These are phyloP conservation scores for Sisyra nigra DNA, from an alignment of 2,888 invertebrate species.

Conservation along the genomic window DNA sequence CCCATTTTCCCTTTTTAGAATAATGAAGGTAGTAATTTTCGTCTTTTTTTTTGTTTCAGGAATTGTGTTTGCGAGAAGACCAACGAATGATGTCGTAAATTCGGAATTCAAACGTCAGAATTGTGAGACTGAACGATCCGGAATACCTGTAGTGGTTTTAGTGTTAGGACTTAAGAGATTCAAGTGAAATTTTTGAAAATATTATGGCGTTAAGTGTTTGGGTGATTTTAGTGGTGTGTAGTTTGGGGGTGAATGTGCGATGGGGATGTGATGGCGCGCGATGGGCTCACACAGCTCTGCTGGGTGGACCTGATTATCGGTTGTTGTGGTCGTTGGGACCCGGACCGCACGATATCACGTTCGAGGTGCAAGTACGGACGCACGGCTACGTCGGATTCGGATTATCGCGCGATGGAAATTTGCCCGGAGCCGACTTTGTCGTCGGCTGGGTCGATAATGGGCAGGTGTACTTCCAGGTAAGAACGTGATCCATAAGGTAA, in stretches of 20 bases:
- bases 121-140: too few species aligned
- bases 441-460: conserved; percentile 80
- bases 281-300: conserved; percentile 33
- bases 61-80: too few species aligned
- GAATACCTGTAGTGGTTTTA: too few species aligned
- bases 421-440: conserved; percentile 73
- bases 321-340: conserved; percentile 61
- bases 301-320: conserved; percentile 33
- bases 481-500: conserved; percentile 23
- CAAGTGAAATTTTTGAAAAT: too few species aligned
- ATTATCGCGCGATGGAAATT: conserved; percentile 63
- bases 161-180: too few species aligned
- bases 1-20: too few species aligned
- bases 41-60: too few species aligned
- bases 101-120: too few species aligned
- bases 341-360: conserved; percentile 55
- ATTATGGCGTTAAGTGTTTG: too few species aligned
- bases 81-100: too few species aligned
- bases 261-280: conserved; percentile 17
- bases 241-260: background rate
- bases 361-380: conserved; percentile 69
- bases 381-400: conserved; percentile 78
- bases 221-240: background rate
- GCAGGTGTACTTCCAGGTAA: conserved; percentile 67
- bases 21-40: too few species aligned